These are phyloP conservation scores for Dipodomys ordii DNA, from an alignment of 2,113 vertebrate genomes.

Conservation along the genomic window DNA sequence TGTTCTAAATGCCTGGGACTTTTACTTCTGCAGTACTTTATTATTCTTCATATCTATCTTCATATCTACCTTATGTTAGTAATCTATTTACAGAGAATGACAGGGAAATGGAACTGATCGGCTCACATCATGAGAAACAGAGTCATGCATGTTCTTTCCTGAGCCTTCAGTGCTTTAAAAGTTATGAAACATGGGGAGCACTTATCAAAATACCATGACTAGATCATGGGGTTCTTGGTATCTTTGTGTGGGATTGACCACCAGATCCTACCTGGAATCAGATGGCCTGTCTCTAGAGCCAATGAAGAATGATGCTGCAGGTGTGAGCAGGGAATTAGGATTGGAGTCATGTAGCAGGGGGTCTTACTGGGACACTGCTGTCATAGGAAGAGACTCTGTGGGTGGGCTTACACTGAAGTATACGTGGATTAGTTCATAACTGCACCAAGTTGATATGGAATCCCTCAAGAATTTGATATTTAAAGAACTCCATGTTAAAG, in stretches of 20 bases:
- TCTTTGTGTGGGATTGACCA: not conserved
- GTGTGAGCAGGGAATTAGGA: not conserved
- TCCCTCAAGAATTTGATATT: not conserved
- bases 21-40: not conserved
- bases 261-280: not conserved
- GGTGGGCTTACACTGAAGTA: not conserved
- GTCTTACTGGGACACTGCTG: not conserved
- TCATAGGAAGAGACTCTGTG: not conserved
- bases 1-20: not conserved
- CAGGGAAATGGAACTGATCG: not conserved
- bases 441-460: not conserved
- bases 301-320: not conserved
- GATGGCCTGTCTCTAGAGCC: not conserved
- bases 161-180: not conserved
- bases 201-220: not conserved
- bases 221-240: not conserved
- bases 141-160: not conserved
- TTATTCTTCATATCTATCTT: not conserved
- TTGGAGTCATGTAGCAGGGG: not conserved
- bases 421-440: not conserved
- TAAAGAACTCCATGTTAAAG: not conserved
- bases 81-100: not conserved
- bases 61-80: not conserved
- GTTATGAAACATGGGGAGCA: not conserved
- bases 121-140: not conserved